A percentile compares a stretch with the other conserved stretches of the same genome.
phyloP scores from a whole-genome alignment of 2,113 vertebrate genomes.

The Chrysochloris asiatica region DNA sequence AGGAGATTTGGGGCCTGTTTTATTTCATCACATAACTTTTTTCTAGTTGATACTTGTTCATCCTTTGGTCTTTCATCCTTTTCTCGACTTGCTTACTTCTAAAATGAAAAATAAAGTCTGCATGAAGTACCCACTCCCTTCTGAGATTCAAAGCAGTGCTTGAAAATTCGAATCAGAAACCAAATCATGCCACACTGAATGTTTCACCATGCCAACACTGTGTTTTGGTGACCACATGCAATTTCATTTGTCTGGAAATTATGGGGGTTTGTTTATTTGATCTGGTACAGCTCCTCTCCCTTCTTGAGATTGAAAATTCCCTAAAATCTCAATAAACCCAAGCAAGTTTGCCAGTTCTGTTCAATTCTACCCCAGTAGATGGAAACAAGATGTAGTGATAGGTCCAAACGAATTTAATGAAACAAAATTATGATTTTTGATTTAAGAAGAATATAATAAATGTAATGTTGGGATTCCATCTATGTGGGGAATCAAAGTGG shows the following conservation, averaged over 20 bases:
- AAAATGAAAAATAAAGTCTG: slow-evolving; percentile 9
- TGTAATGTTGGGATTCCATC: slow-evolving; percentile 11
- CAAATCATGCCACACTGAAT: neutral
- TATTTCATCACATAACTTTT: neutral
- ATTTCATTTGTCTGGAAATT: neutral
- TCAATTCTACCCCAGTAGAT: neutral
- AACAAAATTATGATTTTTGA: slow-evolving; percentile 22
- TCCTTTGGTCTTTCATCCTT: neutral
- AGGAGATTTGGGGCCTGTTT: neutral
- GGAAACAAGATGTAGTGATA: neutral
- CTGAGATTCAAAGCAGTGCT: neutral
- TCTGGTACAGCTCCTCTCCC: too few relatives aligned
- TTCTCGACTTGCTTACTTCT: neutral
- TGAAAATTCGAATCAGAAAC: slow-evolving; percentile 25
- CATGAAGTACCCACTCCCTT: neutral
- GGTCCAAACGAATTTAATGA: slow-evolving; percentile 17
- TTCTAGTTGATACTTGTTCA: neutral
- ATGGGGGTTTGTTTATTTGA: neutral
- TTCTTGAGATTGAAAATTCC: neutral
- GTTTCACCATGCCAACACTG: neutral
- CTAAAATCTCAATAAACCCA: neutral
- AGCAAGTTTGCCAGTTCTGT: neutral
- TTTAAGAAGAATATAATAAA: slow-evolving; percentile 46
- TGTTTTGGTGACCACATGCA: neutral
- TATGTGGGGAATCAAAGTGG: slow-evolving; percentile 30